Evolutionary conservation across 1,140 invertebrate genomes (phyloP).

Genomic region (Hyles euphorbiae): DNA sequence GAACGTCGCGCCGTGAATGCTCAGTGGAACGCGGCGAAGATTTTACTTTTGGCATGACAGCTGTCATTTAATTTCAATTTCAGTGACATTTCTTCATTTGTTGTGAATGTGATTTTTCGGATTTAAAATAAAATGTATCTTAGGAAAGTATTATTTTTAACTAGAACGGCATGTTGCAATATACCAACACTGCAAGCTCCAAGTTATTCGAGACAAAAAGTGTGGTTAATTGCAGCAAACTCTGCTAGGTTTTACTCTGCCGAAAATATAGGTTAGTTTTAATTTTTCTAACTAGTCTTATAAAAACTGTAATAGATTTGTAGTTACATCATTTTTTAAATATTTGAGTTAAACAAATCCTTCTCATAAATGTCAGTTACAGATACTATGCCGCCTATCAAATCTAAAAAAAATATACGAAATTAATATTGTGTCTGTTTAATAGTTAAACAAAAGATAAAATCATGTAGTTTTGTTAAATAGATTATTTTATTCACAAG

Average conservation of each 20-base stretch:
- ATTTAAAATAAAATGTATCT: constrained; percentile 54
- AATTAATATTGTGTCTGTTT: too few species aligned
- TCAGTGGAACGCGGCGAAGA: too few species aligned
- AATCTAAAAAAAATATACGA: too few species aligned
- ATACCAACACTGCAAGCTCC: constrained; percentile 36
- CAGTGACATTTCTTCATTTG: too few species aligned
- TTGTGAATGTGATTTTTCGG: constrained; percentile 49
- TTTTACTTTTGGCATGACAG: neutral
- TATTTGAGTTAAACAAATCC: too few species aligned
- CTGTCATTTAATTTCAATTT: constrained; percentile 9
- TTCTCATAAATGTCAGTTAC: too few species aligned
- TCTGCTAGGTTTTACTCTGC: constrained; percentile 51
- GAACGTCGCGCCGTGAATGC: too few species aligned
- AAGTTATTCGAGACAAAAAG: constrained; percentile 47
- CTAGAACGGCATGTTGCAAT: constrained; percentile 47
- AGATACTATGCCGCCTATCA: too few species aligned
- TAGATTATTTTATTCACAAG: neutral
- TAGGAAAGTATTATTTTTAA: constrained; percentile 57
- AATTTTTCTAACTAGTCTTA: constrained; percentile 1
- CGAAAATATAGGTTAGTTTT: constrained; percentile 66
- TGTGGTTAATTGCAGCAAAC: constrained; percentile 46
- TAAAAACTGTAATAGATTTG: neutral
- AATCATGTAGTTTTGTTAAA: constrained; percentile 2
- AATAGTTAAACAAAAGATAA: too few species aligned
- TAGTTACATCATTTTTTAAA: too few species aligned